Evolutionary conservation across 2,797 vertebrate genomes (phyloP).

Genomic region (Lates japonicus): DNA sequence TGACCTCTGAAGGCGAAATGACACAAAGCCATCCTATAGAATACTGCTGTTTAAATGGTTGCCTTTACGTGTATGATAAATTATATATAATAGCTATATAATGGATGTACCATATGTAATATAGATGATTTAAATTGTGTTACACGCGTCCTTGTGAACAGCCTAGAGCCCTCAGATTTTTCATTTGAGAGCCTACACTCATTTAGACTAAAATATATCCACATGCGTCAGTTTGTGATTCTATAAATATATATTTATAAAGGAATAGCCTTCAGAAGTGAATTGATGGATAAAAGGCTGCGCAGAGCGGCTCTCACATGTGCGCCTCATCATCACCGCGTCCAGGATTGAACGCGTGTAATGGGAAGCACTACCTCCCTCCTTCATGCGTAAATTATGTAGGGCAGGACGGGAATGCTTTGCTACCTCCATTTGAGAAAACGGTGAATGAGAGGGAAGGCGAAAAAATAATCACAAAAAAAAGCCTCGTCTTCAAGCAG

Average conservation of each 20-base stretch:
- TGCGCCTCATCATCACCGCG: slow-evolving; percentile 60
- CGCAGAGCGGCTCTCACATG: slow-evolving; percentile 45
- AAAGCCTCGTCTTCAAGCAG: slow-evolving; percentile 27
- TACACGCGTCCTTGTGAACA: background rate
- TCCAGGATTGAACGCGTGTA: slow-evolving; percentile 56
- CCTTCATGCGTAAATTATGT: slow-evolving; percentile 83
- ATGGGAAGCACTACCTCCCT: slow-evolving; percentile 74
- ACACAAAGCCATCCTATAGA: background rate
- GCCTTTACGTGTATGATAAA: background rate
- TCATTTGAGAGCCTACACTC: background rate
- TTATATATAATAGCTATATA: no score
- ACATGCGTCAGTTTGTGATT: background rate
- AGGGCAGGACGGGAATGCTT: slow-evolving; percentile 75
- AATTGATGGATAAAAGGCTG: slow-evolving; percentile 18
- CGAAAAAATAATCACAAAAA: background rate
- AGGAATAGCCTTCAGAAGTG: background rate
- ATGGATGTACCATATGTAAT: no score
- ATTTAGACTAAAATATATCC: background rate
- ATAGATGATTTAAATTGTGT: background rate
- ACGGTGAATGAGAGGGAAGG: slow-evolving; percentile 44
- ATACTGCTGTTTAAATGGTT: background rate
- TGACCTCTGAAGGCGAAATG: background rate
- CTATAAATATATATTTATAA: background rate
- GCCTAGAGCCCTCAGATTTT: no score
- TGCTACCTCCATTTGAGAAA: slow-evolving; percentile 74